These are phyloP conservation scores for Stegostoma tigrinum DNA, from an alignment of 2,113 vertebrate genomes.

Conservation along the genomic window DNA sequence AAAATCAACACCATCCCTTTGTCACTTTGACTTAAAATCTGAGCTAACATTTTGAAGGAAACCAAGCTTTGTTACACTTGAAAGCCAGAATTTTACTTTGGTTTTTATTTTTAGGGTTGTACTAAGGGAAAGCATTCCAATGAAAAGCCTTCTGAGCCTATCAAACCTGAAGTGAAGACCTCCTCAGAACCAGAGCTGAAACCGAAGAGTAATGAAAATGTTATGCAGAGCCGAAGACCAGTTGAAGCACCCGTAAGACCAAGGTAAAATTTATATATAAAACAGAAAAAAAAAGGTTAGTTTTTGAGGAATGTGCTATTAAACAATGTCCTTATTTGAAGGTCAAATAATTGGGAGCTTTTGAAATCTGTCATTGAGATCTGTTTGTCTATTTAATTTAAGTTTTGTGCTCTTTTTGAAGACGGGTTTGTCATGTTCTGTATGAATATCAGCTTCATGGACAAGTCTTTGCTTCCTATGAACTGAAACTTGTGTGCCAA, in stretches of 20 bases:
- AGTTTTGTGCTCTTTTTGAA: neutral
- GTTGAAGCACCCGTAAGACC: constrained; percentile 80
- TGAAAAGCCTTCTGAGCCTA: constrained; percentile 85
- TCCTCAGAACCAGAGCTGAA: constrained; percentile 74
- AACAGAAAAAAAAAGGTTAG: neutral
- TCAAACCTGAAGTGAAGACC: constrained; percentile 85
- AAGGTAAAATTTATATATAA: constrained; percentile 59
- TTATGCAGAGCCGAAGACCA: constrained; percentile 86
- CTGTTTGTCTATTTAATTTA: neutral
- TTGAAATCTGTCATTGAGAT: neutral
- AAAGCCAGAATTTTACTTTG: neutral
- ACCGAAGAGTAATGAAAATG: constrained; percentile 80
- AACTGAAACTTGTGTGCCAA: neutral
- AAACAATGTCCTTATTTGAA: neutral
- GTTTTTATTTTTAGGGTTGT: constrained; percentile 67
- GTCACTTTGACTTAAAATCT: neutral
- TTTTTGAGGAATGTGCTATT: neutral
- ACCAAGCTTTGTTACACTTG: neutral
- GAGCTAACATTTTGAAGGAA: neutral
- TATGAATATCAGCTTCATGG: neutral
- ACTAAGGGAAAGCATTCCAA: constrained; percentile 90
- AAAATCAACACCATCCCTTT: neutral
- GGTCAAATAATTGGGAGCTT: neutral
- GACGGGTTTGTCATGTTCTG: neutral
- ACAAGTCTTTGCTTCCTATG: neutral